Evolutionary conservation across 2,113 vertebrate species (phyloP).

Genomic region (Morone chrysops): DNA sequence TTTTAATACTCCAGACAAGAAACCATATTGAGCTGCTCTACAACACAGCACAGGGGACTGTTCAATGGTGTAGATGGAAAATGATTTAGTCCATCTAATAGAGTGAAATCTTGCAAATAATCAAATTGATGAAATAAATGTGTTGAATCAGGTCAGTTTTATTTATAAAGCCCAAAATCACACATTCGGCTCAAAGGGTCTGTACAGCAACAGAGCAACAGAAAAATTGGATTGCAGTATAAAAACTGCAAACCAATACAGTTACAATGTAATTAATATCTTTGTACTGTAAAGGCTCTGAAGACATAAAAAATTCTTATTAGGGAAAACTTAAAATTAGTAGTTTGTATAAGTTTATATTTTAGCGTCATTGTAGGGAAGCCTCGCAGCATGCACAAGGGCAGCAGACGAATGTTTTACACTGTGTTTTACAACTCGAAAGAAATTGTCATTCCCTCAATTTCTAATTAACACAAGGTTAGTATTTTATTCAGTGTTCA

Average conservation of each 20-base stretch:
- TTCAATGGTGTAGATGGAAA: neutral
- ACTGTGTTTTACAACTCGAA: neutral
- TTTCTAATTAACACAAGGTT: neutral
- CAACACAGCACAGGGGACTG: neutral
- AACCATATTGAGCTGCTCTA: neutral
- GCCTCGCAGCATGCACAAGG: constrained; percentile 10
- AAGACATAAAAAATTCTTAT: neutral
- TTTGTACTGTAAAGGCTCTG: too few species aligned
- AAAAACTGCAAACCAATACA: too few species aligned
- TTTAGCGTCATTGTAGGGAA: neutral
- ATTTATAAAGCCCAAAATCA: neutral
- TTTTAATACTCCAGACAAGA: neutral
- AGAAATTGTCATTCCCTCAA: neutral
- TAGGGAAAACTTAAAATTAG: neutral
- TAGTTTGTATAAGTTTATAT: neutral
- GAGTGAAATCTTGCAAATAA: neutral
- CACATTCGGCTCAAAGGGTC: neutral
- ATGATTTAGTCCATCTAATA: neutral
- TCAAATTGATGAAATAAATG: neutral
- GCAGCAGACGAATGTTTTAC: neutral
- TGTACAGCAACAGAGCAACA: too few species aligned
- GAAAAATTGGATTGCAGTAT: too few species aligned
- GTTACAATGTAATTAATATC: too few species aligned
- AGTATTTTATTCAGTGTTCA: neutral
- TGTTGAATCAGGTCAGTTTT: neutral